Base-by-base conservation (phyloP, 1,140 invertebrate species). In the Orchestia grillus region DNA sequence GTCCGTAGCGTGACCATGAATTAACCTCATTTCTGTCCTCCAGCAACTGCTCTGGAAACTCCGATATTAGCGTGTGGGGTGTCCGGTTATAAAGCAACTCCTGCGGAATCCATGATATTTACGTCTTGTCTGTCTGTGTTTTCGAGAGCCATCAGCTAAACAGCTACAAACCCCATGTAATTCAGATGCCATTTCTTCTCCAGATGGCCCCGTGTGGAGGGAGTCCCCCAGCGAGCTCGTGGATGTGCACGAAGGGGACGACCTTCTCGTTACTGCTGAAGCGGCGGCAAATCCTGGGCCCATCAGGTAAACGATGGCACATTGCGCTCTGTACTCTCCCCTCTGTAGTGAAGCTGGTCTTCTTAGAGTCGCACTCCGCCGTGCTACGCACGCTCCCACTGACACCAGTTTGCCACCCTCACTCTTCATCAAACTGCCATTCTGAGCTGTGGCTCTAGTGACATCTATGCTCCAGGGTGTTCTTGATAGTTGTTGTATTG, bases 191-290 rank as follows among this genome's bases (percentile, higher is more conserved):
- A 90, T 90, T 90, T 90, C 15, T 87, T 45, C 11, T 47, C 41
- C 11, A 94, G 92, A 94, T 47, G 92, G 41, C 40, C 92, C 92
- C 0, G 44, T 94, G 44, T 94, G 92, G 92, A 42, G 92, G 44
- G 92, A 94, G 92, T 94, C 92, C 11, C 92, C 92, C 36, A 94
- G 92, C 44, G 92, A 94, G 44, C 44, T 94, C 41, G 92, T 94
- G 92, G 92, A 94, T 44, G 92, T 94, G 41, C 92, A 94, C 92
- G 92, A 94, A 47, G 92, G 92, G 3, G 92, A 94, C 44, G 92
- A 94, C 44, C 92, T 94, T 45, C 92, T 94, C 44, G 92, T 94
- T n/a, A 94, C 92, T 1, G 92, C 92, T 6, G 92, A 94, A 47
- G 92, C 92, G 15, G 92, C 92, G 8, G 92, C 92, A 44, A 94